phyloP scores from a whole-genome alignment of 2,113 vertebrate genomes.

The Dendrocopos noguchii region DNA sequence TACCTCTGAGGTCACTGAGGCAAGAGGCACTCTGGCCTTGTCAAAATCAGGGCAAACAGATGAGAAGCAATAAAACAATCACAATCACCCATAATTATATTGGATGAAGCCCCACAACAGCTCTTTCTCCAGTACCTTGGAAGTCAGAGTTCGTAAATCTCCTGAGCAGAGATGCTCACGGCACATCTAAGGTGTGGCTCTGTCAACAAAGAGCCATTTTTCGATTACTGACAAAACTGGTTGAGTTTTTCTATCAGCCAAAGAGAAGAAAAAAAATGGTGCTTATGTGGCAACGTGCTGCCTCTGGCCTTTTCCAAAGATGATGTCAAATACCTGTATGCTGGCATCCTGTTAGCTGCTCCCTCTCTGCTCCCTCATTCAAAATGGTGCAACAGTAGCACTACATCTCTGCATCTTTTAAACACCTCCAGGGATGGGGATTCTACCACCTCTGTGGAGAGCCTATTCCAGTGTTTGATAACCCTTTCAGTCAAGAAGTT shows the following conservation, averaged over 20 bases:
- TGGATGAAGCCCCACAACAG: neutral
- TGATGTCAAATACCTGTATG: neutral
- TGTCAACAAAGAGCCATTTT: no score
- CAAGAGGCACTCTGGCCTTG: neutral
- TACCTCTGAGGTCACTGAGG: neutral
- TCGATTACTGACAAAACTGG: no score
- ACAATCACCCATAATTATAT: neutral
- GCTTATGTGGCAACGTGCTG: neutral
- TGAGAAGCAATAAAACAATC: neutral
- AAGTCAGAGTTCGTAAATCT: no score
- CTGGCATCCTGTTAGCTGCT: neutral
- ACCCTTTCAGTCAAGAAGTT: no score
- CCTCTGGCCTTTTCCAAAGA: neutral
- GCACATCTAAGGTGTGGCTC: no score
- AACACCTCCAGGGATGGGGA: no score
- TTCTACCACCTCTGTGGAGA: no score
- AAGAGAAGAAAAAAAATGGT: neutral
- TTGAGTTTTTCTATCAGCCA: neutral
- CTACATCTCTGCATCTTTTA: no score
- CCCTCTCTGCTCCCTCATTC: accelerated
- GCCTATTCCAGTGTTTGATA: no score
- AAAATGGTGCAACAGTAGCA: neutral
- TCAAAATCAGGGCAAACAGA: neutral
- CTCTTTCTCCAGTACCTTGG: no score
- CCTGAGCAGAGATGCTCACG: no score